Percentiles rank a stretch among this genome's conserved stretches.
These are phyloP conservation scores for Natator depressus DNA, from an alignment of 2,113 vertebrate species.

Conservation along the genomic window DNA sequence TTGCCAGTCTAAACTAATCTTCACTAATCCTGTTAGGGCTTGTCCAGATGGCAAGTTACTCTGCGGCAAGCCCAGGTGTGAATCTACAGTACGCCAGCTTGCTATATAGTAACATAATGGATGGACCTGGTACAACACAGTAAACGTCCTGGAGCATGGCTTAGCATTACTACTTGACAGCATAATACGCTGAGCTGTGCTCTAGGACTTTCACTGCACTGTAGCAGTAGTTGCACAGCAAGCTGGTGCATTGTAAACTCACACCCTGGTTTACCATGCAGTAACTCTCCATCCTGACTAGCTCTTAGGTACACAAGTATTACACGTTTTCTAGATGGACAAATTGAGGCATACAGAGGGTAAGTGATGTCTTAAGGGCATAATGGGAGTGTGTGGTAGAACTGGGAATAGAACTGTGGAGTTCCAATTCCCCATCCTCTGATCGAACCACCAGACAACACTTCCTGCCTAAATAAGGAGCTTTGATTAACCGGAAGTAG, in stretches of 20 bases:
- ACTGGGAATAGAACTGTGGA: not conserved
- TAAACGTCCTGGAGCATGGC: not conserved
- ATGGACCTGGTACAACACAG: not conserved
- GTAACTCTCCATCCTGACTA: not conserved
- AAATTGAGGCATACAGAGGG: not conserved
- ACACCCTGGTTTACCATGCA: not conserved
- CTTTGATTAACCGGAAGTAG: not conserved
- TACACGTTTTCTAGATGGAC: not conserved
- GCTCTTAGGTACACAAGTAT: not conserved
- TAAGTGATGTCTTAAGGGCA: not conserved
- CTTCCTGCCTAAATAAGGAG: not conserved
- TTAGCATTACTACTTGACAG: not conserved
- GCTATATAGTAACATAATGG: not conserved
- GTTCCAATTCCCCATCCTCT: not conserved
- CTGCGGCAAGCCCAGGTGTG: not conserved
- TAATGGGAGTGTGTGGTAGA: not conserved
- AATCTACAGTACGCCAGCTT: not conserved
- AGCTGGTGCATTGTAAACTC: not conserved
- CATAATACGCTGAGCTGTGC: not conserved
- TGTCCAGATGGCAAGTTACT: not conserved
- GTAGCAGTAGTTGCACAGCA: not conserved
- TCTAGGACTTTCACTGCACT: not conserved
- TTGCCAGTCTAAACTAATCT: not conserved
- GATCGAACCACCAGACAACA: not conserved
- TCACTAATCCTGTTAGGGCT: not conserved